These are phyloP conservation scores for Octodon degus DNA, from an alignment of 2,113 vertebrate species.

Conservation along the genomic window DNA sequence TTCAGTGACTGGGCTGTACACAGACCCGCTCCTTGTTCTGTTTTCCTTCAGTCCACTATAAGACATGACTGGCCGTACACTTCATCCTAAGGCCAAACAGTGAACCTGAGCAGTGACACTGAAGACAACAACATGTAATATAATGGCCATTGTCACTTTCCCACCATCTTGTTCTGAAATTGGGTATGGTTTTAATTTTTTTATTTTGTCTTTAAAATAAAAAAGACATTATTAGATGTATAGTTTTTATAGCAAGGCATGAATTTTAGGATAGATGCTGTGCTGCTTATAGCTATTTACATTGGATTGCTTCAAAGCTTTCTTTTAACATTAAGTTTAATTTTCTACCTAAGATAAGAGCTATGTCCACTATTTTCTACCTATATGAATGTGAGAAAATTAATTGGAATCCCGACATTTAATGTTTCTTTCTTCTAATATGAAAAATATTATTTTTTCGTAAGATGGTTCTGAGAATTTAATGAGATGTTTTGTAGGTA, in stretches of 20 bases:
- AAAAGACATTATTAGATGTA: not conserved
- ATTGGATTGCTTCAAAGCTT: not conserved
- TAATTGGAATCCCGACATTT: constrained; percentile 3
- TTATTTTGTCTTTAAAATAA: no score
- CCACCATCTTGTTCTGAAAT: no score
- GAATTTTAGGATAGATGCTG: not conserved
- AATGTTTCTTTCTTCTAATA: not conserved
- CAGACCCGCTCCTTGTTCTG: constrained; percentile 39
- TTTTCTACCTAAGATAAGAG: not conserved
- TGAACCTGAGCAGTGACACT: no score
- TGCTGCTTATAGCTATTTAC: not conserved
- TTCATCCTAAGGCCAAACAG: no score
- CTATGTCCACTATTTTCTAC: not conserved
- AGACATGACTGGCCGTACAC: not conserved
- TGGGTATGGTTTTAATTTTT: no score
- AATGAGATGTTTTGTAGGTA: not conserved
- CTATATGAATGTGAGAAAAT: not conserved
- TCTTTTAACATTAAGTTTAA: not conserved
- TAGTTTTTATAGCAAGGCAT: not conserved
- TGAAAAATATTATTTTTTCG: not conserved
- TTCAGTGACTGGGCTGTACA: constrained; percentile 24
- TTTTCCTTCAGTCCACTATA: constrained; percentile 61
- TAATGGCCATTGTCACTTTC: no score
- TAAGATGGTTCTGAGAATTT: not conserved
- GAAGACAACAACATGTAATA: no score